Percentiles rank a stretch among this genome's conserved stretches.
These are phyloP conservation scores for Euproctis similis DNA, from an alignment of 2,888 invertebrate species.

Conservation along the genomic window DNA sequence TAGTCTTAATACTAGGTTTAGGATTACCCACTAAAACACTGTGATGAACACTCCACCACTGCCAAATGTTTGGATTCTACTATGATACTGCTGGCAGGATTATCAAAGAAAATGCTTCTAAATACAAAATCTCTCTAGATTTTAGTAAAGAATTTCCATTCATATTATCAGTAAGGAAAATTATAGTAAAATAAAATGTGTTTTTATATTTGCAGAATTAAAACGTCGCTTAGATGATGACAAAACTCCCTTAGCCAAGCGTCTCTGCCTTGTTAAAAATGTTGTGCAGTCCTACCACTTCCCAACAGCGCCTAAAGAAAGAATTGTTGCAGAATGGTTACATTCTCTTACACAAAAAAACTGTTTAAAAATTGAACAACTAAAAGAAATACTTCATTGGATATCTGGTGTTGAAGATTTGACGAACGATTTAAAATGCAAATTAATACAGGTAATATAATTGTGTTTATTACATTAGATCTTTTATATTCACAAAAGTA, in stretches of 20 bases:
- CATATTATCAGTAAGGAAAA: too few relatives aligned
- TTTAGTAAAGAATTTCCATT: too few relatives aligned
- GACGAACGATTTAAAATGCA: conserved; percentile 49
- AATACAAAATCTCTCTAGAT: too few relatives aligned
- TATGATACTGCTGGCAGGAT: too few relatives aligned
- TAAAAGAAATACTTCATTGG: conserved; percentile 51
- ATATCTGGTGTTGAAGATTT: conserved; percentile 42
- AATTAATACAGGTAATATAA: conserved; percentile 51
- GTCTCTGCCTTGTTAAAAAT: conserved; percentile 72
- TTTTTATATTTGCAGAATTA: conserved; percentile 54
- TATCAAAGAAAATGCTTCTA: too few relatives aligned
- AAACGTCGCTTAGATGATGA: conserved; percentile 60
- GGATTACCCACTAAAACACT: too few relatives aligned
- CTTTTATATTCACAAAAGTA: too few relatives aligned
- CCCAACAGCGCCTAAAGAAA: conserved; percentile 64
- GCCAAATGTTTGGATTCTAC: too few relatives aligned
- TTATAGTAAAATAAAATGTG: too few relatives aligned
- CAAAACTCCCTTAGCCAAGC: conserved; percentile 59
- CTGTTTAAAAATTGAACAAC: conserved; percentile 35
- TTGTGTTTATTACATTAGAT: not conserved
- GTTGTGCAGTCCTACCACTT: conserved; percentile 63
- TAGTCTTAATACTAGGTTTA: too few relatives aligned
- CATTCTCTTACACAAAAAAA: conserved; percentile 39
- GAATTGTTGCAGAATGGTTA: conserved; percentile 69
- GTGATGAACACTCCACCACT: too few relatives aligned